phyloP scores from a whole-genome alignment of 2,113 vertebrate species.

The Lutjanus erythropterus region DNA sequence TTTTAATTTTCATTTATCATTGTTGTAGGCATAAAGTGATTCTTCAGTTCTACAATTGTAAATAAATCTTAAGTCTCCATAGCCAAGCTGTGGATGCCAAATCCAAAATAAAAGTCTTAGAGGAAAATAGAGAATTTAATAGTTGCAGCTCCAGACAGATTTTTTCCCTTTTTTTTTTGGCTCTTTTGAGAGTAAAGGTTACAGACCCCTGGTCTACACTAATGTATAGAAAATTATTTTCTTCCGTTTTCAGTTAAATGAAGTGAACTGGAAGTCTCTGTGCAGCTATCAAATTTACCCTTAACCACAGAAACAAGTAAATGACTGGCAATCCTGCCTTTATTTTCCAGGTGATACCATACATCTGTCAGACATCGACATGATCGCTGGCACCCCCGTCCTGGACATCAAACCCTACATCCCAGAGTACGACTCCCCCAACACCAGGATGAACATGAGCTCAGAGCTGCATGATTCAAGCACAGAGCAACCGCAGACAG shows the following conservation, averaged over 20 bases:
- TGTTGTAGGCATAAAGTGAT: no score
- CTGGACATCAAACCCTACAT: conserved; percentile 94
- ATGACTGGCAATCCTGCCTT: neutral
- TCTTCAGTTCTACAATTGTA: no score
- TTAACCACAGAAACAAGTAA: neutral
- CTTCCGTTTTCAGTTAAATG: neutral
- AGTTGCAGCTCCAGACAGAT: no score
- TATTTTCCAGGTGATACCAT: conserved; percentile 85
- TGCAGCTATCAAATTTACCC: neutral
- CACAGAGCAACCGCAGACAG: conserved; percentile 5
- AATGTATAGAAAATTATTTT: neutral
- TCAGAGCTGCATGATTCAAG: conserved; percentile 6
- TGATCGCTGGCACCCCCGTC: conserved; percentile 91
- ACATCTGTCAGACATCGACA: conserved; percentile 90
- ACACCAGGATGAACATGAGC: conserved; percentile 32
- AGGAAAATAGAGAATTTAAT: no score
- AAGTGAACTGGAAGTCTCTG: neutral
- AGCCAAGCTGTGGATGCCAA: no score
- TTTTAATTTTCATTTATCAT: no score
- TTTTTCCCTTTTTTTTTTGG: no score
- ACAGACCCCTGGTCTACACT: no score
- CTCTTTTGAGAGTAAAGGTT: no score
- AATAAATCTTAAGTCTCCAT: no score
- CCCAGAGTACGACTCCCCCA: conserved; percentile 90
- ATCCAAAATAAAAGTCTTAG: no score